phyloP scores from a whole-genome alignment of 1,140 invertebrate species.

The Oncopeltus fasciatus region DNA sequence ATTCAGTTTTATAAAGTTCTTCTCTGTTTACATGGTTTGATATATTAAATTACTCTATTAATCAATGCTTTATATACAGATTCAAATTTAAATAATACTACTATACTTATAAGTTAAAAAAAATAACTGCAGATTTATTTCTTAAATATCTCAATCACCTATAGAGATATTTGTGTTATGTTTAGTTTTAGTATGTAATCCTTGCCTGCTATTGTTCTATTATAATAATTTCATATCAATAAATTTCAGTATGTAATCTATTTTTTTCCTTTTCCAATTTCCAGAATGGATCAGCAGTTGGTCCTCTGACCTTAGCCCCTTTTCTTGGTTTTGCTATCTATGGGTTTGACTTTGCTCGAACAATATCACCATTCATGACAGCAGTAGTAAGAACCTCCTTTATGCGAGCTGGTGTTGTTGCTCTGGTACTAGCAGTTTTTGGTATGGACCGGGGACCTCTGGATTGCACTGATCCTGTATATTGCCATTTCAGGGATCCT shows the following conservation, averaged over 20 bases:
- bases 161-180: no score
- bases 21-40: no score
- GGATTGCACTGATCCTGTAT: slow-evolving; percentile 33
- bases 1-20: no score
- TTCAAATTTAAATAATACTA: no score
- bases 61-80: no score
- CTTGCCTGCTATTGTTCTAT: no score
- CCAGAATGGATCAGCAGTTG: slow-evolving; percentile 48
- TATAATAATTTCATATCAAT: no score
- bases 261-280: slow-evolving; percentile 22
- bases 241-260: neutral
- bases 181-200: no score
- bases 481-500: slow-evolving; percentile 26
- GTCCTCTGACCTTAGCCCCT: slow-evolving; percentile 42
- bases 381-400: slow-evolving; percentile 45
- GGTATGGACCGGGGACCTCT: slow-evolving; percentile 39
- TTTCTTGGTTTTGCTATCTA: slow-evolving; percentile 47
- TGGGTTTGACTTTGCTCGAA: slow-evolving; percentile 47
- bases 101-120: no score
- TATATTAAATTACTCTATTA: no score
- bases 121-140: no score
- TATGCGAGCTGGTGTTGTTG: slow-evolving; percentile 43
- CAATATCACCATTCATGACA: slow-evolving; percentile 40
- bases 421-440: slow-evolving; percentile 41
- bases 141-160: no score